Conservation (phyloP, 2,888 invertebrate species). For the Brachyptera risi region DNA sequence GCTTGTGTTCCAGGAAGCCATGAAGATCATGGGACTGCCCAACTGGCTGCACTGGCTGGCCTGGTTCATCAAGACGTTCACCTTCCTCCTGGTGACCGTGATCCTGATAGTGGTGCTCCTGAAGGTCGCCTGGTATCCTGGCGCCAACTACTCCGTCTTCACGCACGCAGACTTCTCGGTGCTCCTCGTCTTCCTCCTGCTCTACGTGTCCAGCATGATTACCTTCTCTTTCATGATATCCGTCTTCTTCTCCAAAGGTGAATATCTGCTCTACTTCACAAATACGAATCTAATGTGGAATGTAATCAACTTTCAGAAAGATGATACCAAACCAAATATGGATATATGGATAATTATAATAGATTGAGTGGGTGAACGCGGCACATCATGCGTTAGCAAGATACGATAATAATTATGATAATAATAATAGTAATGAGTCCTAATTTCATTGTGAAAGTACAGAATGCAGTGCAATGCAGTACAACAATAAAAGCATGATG, state of each 20-base stretch:
- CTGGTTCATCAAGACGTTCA: constrained; percentile 76
- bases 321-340: too few species aligned
- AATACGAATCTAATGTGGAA: too few species aligned
- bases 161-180: constrained; percentile 63
- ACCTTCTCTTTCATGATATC: constrained; percentile 77
- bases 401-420: too few species aligned
- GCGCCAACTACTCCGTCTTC: constrained; percentile 59
- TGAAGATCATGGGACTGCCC: constrained; percentile 88
- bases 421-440: too few species aligned
- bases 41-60: constrained; percentile 83
- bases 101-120: constrained; percentile 32
- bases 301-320: too few species aligned
- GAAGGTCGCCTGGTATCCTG: constrained; percentile 52
- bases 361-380: too few species aligned
- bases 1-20: constrained; percentile 63
- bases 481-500: too few species aligned
- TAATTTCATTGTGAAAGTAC: too few species aligned
- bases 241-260: constrained; percentile 75
- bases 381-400: too few species aligned
- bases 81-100: constrained; percentile 59
- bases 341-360: too few species aligned
- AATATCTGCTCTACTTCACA: constrained; percentile 39
- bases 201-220: constrained; percentile 67
- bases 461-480: too few species aligned
- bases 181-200: constrained; percentile 63